Base-by-base conservation (phyloP, 2,888 invertebrate species). In the Dasypogon diadema region DNA sequence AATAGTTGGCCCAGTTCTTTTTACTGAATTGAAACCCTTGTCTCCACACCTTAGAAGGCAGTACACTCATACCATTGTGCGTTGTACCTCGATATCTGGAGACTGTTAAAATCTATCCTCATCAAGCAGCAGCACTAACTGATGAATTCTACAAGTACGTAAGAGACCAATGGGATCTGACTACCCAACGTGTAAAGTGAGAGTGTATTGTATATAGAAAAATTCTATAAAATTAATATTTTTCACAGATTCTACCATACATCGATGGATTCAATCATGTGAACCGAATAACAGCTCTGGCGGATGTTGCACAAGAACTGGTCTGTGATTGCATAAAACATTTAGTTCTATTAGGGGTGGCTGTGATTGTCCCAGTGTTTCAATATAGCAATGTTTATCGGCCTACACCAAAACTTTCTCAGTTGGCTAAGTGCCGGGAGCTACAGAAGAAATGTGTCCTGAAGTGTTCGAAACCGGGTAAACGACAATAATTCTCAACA, bases 221-320 rank as follows among this genome's bases (percentile, higher is more conserved):
- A n/a, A n/a, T n/a, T n/a, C n/a, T n/a, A n/a, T n/a, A n/a, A n/a
- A n/a, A n/a, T n/a, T n/a, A n/a, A n/a, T n/a, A 37, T 48, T 6
- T 54, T 60, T 76, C 81, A 0, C 86, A 92, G 92, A 90, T 93
- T 77, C 86, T 94, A 3, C 92, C 93, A 0, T 92, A 92, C 84
- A 92, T 95, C 72, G 93, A 95, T 86, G 94, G 94, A 0, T 92
- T 92, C 82, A 92, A 93, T 85, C 94, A 94, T 86, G 91, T 94
- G 24, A 89, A 92, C 0, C 91, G 92, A 83, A 94, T 95, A 78
- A 93, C 94, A 0, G 89, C 90, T 0, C 89, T 92, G 79, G 93
- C 94, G 0, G 94, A 94, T 83, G 93, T 95, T 37, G 94, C 94
- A 82, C 90, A 92, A 80, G 93, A 92, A 84, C 85, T 95, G 77